Conservation (phyloP, 2,797 vertebrate species). For the Melanotaenia parkinsoni region DNA sequence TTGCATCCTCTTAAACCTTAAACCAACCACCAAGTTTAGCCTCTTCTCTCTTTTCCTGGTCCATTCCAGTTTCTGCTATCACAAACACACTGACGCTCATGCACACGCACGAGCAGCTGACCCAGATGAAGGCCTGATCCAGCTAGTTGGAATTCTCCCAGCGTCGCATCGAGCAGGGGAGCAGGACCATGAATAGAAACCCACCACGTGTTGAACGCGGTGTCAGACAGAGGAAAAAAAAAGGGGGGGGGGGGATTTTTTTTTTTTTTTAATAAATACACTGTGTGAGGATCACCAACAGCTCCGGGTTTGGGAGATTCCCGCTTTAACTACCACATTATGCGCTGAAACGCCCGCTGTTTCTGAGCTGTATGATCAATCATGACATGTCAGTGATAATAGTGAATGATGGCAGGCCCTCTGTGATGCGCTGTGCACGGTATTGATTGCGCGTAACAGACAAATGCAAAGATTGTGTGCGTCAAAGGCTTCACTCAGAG, state of each 20-base stretch:
- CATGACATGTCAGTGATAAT: conserved; percentile 86
- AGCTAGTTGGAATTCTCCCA: conserved; percentile 79
- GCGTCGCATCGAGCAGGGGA: conserved; percentile 61
- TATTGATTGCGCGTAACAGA: conserved; percentile 58
- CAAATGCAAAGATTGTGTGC: conserved; percentile 45
- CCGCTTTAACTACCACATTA: conserved; percentile 83
- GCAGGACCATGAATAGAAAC: conserved; percentile 66
- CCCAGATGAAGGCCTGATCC: conserved; percentile 74
- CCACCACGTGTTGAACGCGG: conserved; percentile 82
- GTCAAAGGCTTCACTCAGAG: conserved; percentile 46
- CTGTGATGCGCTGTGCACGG: conserved; percentile 51
- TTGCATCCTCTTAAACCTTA: conserved; percentile 22
- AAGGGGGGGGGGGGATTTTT: conserved; percentile 7
- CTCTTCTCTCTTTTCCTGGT: conserved; percentile 13
- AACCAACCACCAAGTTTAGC: conserved; percentile 31
- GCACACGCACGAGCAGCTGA: conserved; percentile 64
- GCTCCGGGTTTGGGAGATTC: conserved; percentile 56
- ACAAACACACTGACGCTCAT: conserved; percentile 6
- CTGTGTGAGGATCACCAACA: conserved; percentile 63
- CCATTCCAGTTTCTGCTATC: conserved; percentile 13
- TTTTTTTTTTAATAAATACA: conserved; percentile 43
- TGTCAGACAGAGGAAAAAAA: conserved; percentile 46
- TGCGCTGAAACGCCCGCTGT: conserved; percentile 81
- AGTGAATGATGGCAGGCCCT: conserved; percentile 78
- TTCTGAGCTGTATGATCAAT: conserved; percentile 85